Evolutionary conservation across 2,797 vertebrate species (phyloP).

Genomic region (Melanotaenia trifasciata): DNA sequence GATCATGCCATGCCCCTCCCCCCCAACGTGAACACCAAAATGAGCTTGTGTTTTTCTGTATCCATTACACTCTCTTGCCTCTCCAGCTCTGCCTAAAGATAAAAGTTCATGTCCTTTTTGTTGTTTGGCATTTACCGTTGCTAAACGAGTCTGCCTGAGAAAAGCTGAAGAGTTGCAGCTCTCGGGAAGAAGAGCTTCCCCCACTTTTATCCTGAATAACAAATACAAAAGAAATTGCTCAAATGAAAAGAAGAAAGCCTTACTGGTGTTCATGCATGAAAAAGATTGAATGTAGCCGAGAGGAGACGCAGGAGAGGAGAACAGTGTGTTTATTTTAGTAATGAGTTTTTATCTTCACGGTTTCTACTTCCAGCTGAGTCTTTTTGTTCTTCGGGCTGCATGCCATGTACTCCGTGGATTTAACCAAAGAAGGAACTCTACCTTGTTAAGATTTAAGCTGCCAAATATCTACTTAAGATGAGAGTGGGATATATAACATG

Average conservation of each 20-base stretch:
- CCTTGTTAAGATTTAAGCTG: conserved; percentile 42
- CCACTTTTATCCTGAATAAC: conserved; percentile 59
- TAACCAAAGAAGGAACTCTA: conserved; percentile 24
- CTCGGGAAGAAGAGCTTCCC: conserved; percentile 4
- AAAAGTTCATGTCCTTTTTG: conserved; percentile 8
- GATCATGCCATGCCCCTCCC: neutral
- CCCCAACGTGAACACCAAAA: neutral
- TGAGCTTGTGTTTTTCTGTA: neutral
- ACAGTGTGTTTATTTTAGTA: conserved; percentile 67
- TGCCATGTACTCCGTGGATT: conserved; percentile 48
- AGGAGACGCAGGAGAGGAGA: conserved; percentile 39
- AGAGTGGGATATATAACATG: neutral
- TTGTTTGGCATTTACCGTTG: conserved; percentile 33
- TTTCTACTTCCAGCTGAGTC: conserved; percentile 59
- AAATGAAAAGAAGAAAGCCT: conserved; percentile 54
- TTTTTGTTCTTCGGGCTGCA: conserved; percentile 53
- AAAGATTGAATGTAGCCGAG: conserved; percentile 36
- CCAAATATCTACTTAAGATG: conserved; percentile 31
- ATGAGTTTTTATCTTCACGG: conserved; percentile 63
- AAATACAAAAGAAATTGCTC: conserved; percentile 12
- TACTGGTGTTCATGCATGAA: conserved; percentile 60
- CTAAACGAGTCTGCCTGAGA: conserved; percentile 51
- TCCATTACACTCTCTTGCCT: conserved; percentile 3
- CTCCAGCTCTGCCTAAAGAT: conserved; percentile 28
- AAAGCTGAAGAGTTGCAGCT: conserved; percentile 36